Conservation (phyloP, 2,797 vertebrate genomes). For the Eupleurogrammus muticus region DNA sequence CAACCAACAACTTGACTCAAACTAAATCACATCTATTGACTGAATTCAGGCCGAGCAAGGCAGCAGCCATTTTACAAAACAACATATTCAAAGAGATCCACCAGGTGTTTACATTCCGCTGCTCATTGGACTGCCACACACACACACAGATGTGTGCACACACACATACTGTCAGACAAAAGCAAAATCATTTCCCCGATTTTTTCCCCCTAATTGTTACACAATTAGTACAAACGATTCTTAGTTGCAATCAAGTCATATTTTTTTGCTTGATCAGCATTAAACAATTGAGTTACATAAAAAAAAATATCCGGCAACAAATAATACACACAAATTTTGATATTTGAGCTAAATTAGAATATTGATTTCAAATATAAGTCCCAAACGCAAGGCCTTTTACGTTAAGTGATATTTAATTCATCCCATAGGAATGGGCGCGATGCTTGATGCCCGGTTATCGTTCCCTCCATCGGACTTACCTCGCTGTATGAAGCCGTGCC, state of each 20-base stretch:
- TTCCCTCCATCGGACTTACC: conserved; percentile 86
- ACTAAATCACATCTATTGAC: conserved; percentile 32
- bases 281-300: neutral
- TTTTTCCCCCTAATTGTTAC: neutral
- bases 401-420: neutral
- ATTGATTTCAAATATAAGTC: neutral
- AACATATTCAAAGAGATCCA: conserved; percentile 39
- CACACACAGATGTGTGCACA: conserved; percentile 34
- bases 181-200: neutral
- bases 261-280: neutral
- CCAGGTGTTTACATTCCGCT: conserved; percentile 80
- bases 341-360: neutral
- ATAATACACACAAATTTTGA: neutral
- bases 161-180: conserved; percentile 23
- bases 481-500: conserved; percentile 95
- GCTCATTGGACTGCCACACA: conserved; percentile 38
- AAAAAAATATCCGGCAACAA: neutral
- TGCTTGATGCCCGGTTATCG: conserved; percentile 15
- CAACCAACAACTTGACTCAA: neutral
- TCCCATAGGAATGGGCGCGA: conserved; percentile 2
- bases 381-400: conserved; percentile 4
- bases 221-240: neutral
- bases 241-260: neutral
- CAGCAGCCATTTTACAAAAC: conserved; percentile 63
- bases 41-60: conserved; percentile 28